Base-by-base conservation (phyloP, 2,888 invertebrate species). In the Euplexia lucipara region DNA sequence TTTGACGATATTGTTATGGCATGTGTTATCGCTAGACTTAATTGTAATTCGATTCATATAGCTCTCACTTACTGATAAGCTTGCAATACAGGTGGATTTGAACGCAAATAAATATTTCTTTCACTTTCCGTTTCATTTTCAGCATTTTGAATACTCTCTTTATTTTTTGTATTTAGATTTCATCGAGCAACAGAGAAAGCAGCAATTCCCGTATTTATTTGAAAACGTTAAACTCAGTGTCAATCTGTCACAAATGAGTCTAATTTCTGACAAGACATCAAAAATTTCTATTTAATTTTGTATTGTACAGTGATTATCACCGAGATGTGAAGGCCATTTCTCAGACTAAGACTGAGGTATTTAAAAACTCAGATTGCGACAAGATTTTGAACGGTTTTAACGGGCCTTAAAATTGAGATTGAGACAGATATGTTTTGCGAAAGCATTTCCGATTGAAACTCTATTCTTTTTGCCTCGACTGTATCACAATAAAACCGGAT, bases 401-500 rank as follows among this genome's bases (percentile, higher is more conserved):
- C n/a, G n/a, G n/a, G n/a, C n/a, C n/a, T n/a, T n/a, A n/a, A n/a
- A n/a, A n/a, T n/a, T n/a, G n/a, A 7, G 18, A 45, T 9, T 12
- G 9, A 26, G 3, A 18, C 20, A 26, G 2, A 32, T 10, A 37
- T 16, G 41, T 70, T 3, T 51, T 62, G 8, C 18, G 2, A 70
- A 70, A 54, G 53, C 16, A 47, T 68, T 54, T 53, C 32, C 26
- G 32, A 32, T 42, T 34, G 6, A 47, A 34, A 41, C 2, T 32
- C 3, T n/a, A n/a, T 61, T 56, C 41, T 69, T 81, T 75, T 70
- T 51, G 56, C 71, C 69, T 48, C 18, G 20, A 51, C 72, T 45
- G 70, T 62, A 68, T 47, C 56, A 69, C 53, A 62, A 70, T 57
- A 56, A 61, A 56, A 63, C 61, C 64, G 70, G 70, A 59, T 70